Conservation (phyloP, 2,113 vertebrate genomes). For the Myanophis thanlyinensis region DNA sequence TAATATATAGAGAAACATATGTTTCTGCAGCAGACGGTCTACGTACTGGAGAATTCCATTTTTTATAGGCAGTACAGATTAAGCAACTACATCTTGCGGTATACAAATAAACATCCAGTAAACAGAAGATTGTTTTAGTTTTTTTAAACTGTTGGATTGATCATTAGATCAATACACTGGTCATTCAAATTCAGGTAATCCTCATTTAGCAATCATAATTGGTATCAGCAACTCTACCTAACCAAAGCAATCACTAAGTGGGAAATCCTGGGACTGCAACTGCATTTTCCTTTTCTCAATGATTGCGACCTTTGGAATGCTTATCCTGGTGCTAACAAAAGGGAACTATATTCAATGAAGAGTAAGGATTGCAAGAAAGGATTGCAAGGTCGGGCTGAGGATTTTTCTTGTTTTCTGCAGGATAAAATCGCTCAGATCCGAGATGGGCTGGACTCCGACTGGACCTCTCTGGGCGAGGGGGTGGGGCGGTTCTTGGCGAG, state of each 20-base stretch:
- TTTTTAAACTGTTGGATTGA: background rate
- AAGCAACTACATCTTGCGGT: background rate
- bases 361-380: background rate
- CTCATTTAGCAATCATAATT: background rate
- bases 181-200: background rate
- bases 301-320: background rate
- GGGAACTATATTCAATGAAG: background rate
- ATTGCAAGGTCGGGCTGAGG: no score
- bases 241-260: background rate
- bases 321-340: background rate
- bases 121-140: background rate
- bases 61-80: background rate
- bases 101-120: background rate
- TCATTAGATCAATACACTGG: background rate
- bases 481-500: no score
- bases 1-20: background rate
- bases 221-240: background rate
- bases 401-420: no score
- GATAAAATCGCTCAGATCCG: no score
- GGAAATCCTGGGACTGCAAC: background rate
- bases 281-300: background rate
- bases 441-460: no score
- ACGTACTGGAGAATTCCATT: no score
- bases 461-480: no score
- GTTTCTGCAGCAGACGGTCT: no score